phyloP scores from a whole-genome alignment of 2,113 vertebrate species.

The Sinocyclocheilus anshuiensis region DNA sequence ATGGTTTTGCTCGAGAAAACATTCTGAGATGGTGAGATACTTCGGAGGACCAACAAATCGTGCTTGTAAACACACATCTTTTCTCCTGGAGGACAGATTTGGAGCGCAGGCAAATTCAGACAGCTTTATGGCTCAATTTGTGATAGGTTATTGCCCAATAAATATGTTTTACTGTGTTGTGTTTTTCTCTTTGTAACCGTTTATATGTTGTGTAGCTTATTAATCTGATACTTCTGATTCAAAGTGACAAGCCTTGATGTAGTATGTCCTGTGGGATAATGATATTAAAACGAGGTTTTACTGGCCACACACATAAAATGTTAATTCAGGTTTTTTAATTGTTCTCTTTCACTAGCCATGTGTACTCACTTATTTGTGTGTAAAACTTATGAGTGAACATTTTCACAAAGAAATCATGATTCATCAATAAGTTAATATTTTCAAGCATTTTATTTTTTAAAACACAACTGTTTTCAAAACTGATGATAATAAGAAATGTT shows the following conservation, averaged over 20 bases:
- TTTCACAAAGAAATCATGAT: conserved; percentile 35
- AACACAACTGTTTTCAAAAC: neutral
- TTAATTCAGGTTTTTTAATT: neutral
- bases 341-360: neutral
- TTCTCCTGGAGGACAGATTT: conserved; percentile 18
- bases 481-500: neutral
- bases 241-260: conserved; percentile 19
- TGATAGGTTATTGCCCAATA: conserved; percentile 49
- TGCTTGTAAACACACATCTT: conserved; percentile 17
- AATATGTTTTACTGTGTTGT: conserved; percentile 47
- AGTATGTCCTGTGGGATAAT: conserved; percentile 41
- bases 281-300: conserved; percentile 25
- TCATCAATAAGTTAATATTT: neutral
- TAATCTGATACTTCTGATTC: conserved; percentile 20
- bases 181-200: conserved; percentile 32
- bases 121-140: conserved; percentile 46
- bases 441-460: neutral
- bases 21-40: conserved; percentile 17
- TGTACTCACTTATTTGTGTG: neutral
- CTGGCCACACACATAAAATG: conserved; percentile 34
- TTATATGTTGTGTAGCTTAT: conserved; percentile 33
- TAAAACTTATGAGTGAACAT: neutral
- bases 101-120: conserved; percentile 31
- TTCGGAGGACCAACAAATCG: neutral
- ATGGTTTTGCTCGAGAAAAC: neutral